Conservation (phyloP, 37 sponge, comb jelly and placozoan species). For the Eunapius fragilis region DNA sequence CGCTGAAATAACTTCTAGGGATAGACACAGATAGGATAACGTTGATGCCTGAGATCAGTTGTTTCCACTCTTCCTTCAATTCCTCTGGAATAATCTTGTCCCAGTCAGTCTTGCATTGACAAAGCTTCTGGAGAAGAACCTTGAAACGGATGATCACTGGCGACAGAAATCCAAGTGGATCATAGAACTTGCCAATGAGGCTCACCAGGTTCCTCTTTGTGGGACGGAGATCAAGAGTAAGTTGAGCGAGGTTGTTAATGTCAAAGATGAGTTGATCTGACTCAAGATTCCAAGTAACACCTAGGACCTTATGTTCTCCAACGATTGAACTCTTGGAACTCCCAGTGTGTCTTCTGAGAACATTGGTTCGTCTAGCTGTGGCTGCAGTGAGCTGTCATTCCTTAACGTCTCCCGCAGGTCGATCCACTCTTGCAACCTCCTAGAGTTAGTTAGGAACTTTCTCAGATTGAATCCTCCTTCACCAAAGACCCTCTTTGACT, state of each 20-base stretch:
- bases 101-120: not conserved
- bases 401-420: not conserved
- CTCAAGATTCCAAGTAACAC: constrained; percentile 2
- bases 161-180: not conserved
- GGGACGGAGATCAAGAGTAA: not conserved
- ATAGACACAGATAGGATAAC: not conserved
- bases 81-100: constrained; percentile 3
- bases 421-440: not conserved
- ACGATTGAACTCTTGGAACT: not conserved
- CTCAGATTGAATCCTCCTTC: constrained; percentile 37
- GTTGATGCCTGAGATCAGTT: not conserved
- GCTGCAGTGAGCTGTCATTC: not conserved
- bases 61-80: not conserved
- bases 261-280: constrained; percentile 6
- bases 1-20: constrained; percentile 18
- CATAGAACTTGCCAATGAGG: constrained; percentile 18
- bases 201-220: constrained; percentile 30
- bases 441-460: constrained; percentile 22
- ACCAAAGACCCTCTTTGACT: constrained; percentile 11
- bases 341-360: constrained; percentile 11
- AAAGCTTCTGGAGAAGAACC: constrained; percentile 30
- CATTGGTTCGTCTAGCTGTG: constrained; percentile 3
- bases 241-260: not conserved
- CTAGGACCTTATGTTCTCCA: constrained; percentile 38
- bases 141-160: constrained; percentile 6